Percentiles rank a stretch among this genome's conserved stretches.
Evolutionary conservation across 1,140 invertebrate genomes (phyloP).

Genomic region (Drosophila erecta): DNA sequence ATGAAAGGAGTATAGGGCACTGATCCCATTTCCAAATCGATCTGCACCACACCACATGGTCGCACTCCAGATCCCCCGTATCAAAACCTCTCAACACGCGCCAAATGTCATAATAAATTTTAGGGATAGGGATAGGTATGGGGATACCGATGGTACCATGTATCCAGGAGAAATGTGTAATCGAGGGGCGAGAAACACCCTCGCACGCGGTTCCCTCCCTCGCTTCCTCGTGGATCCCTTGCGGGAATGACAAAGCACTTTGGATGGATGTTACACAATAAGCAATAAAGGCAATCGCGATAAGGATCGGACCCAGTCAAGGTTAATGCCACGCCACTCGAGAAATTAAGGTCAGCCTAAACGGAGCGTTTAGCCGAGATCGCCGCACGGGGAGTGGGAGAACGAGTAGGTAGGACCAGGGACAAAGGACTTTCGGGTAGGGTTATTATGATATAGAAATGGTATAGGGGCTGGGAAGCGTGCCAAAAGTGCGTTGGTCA

Average conservation of each 20-base stretch:
- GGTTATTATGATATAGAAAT: slow-evolving; percentile 53
- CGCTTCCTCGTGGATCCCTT: slow-evolving; percentile 4
- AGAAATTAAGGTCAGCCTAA: slow-evolving; percentile 69
- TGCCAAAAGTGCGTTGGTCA: slow-evolving; percentile 76
- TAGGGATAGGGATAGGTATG: slow-evolving; percentile 30
- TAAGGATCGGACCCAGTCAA: slow-evolving; percentile 63
- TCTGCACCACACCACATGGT: slow-evolving; percentile 62
- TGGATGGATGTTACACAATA: slow-evolving; percentile 63
- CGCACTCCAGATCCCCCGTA: slow-evolving; percentile 12
- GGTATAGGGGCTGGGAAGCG: slow-evolving; percentile 69
- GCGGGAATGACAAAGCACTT: slow-evolving; percentile 75
- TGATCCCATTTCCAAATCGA: slow-evolving; percentile 20
- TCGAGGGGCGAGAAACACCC: slow-evolving; percentile 57
- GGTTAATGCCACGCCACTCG: slow-evolving; percentile 65
- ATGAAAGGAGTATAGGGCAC: no score
- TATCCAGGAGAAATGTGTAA: slow-evolving; percentile 35
- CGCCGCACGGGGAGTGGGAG: slow-evolving; percentile 3
- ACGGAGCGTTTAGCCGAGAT: slow-evolving; percentile 63
- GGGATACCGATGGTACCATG: slow-evolving; percentile 15
- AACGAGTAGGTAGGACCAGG: neutral
- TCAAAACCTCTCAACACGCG: slow-evolving; percentile 81
- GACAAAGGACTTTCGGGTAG: slow-evolving; percentile 49
- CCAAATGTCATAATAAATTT: slow-evolving; percentile 81
- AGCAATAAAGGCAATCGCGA: slow-evolving; percentile 76
- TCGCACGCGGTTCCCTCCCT: slow-evolving; percentile 44